Evolutionary conservation across 2,888 invertebrate species (phyloP), one percentile per base, ranked within the genome.

Genomic region (Parelbella ahira): DNA sequence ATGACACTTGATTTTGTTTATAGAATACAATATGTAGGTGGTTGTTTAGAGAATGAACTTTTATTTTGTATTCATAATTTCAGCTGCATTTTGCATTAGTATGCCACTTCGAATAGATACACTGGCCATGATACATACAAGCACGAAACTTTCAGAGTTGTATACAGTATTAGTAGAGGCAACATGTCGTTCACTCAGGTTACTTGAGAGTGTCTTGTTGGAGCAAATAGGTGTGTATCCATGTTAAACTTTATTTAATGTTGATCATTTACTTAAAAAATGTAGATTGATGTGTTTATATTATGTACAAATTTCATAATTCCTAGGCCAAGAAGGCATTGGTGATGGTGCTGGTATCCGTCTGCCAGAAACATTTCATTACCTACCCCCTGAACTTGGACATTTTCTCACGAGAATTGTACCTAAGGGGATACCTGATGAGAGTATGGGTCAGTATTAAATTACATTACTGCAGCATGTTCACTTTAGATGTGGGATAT

Each of bases 371-470:
- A 90, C 92, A 27, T 91, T 91, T 67, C 96, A 97, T 70, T 96
- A 93, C 67, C 90, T 91, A 50, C 93, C 93, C 5, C 68, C 80
- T 48, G 90, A 90, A 49, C 89, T 93, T 56, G 93, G 93, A 1
- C 94, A 95, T 72, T 93, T 95, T 57, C 68, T 96, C 9, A 93
- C 95, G 4, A 89, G 93, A 52, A 86, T 93, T 25, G 93, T 94
- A 63, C 91, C 93, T 7, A 89, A 90, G 58, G 89, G 88, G 42
- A 82, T 90, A 30, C 79, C 90, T 2, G 94, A 95, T 62, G 91
- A 92, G 49, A 89, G 90, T 51, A 89, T 92, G 67, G 89, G 93
- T 92, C 89, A 89, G 89, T 63, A 36, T 13, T 21, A 8, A 23
- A 23, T 3, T 6, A 20, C 6, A 3, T 15, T 15, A 15, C n/a